Conservation (phyloP, 2,888 invertebrate species). For the Trilocha varians region DNA sequence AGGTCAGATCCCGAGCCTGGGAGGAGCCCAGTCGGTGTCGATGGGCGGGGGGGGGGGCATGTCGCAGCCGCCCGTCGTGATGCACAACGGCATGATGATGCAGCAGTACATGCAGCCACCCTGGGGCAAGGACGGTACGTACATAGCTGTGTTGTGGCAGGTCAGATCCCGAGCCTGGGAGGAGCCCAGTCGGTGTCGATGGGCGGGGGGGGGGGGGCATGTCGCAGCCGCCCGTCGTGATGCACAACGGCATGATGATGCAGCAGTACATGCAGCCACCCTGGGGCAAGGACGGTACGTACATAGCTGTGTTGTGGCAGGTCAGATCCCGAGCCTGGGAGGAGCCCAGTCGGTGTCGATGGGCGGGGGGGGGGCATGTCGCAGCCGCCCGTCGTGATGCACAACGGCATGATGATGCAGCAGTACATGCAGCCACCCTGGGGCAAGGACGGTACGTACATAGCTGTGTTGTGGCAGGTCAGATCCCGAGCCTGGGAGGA, state of each 20-base stretch:
- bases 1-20: no score
- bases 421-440: slow-evolving; percentile 28
- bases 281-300: slow-evolving; percentile 51
- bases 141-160: slow-evolving; percentile 13
- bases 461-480: slow-evolving; percentile 14
- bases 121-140: no score
- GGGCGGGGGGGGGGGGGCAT: slow-evolving; percentile 23
- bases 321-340: no score
- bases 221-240: slow-evolving; percentile 30
- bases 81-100: slow-evolving; percentile 14
- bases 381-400: slow-evolving; percentile 46
- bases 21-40: no score
- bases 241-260: slow-evolving; percentile 38
- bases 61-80: slow-evolving; percentile 11
- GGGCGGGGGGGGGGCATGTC: slow-evolving; percentile 37
- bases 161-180: slow-evolving; percentile 29
- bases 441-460: no score
- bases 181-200: no score
- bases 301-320: slow-evolving; percentile 6
- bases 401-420: slow-evolving; percentile 23
- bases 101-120: slow-evolving; percentile 26
- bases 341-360: no score
- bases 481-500: no score
- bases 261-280: slow-evolving; percentile 58
- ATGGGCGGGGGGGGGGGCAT: slow-evolving; percentile 30